Base-by-base conservation (phyloP, 2,113 vertebrate species). In the Steatornis caripensis region DNA sequence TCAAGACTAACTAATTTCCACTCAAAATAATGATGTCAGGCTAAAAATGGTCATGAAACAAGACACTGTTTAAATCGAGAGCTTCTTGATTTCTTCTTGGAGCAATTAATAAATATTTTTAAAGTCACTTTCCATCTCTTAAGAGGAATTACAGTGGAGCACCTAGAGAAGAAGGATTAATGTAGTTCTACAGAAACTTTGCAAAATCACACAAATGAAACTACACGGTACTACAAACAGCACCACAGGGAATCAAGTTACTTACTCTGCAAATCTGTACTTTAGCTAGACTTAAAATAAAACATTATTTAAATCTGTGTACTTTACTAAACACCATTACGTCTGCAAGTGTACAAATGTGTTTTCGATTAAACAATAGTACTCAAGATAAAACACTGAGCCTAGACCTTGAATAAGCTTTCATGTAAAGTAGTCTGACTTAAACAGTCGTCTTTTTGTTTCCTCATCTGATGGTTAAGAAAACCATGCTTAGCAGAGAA, bases 371-470 rank as follows among this genome's bases (percentile, higher is more conserved):
- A 89, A 69, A 96, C 86, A 94, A 91, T 5, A n/a, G 83, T 37
- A 60, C 58, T 96, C 64, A 60, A 84, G 62, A 93, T 49, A 89
- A 95, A 92, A 49, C 51, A 93, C 4, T 68, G 72, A 55, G 89
- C 49, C 61, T 39, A 75, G 75, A 55, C 48, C 76, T 49, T 91
- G 88, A 92, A 83, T 53, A 89, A 86, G 64, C 64, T 95, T 95
- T 92, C 81, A 95, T 71, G 64, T 66, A 55, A 92, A 94, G 69
- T 11, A 96, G 76, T 51, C 86, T 95, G 82, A 93, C 82, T 94
- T 87, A 68, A 94, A 97, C 89, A 84, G 84, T 78, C 57, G 8
- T 65, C 62, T 89, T 95, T 97, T 93, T 97, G 90, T 96, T 96
- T 93, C 90, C 36, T 78, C 70, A 88, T 90, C 58, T 62, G 84